Evolutionary conservation across 2,113 vertebrate genomes (phyloP).

Genomic region (Cyprinodon tularosa): DNA sequence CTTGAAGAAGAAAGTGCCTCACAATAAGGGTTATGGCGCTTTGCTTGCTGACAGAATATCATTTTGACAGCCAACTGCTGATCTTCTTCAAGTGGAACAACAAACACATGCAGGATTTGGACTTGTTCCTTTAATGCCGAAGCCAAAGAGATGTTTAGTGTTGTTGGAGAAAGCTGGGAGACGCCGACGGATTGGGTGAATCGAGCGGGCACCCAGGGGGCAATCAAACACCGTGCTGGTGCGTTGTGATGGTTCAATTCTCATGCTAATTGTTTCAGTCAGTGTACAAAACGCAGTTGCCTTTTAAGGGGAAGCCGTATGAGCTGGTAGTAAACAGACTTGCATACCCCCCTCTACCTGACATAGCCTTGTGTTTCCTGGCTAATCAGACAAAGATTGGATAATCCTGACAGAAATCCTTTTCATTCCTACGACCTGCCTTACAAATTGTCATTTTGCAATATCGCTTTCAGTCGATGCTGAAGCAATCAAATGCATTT

Average conservation of each 20-base stretch:
- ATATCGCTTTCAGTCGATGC: slow-evolving; percentile 65
- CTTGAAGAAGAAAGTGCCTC: slow-evolving; percentile 20
- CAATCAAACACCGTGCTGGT: slow-evolving; percentile 67
- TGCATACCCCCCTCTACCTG: slow-evolving; percentile 62
- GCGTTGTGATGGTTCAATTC: slow-evolving; percentile 80
- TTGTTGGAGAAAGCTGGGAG: slow-evolving; percentile 17
- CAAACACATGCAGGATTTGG: slow-evolving; percentile 34
- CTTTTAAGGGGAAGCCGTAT: slow-evolving; percentile 48
- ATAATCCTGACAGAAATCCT: slow-evolving; percentile 75
- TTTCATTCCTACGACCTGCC: slow-evolving; percentile 59
- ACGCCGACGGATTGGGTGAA: slow-evolving; percentile 45
- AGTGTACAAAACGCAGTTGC: slow-evolving; percentile 59
- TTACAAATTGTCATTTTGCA: slow-evolving; percentile 62
- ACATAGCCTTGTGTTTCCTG: slow-evolving; percentile 58
- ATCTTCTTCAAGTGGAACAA: slow-evolving; percentile 52
- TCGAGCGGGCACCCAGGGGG: slow-evolving; percentile 38
- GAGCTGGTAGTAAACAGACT: slow-evolving; percentile 38
- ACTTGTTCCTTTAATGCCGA: slow-evolving; percentile 54
- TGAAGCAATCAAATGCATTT: slow-evolving; percentile 70
- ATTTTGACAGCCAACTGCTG: slow-evolving; percentile 58
- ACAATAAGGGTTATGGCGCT: slow-evolving; percentile 34
- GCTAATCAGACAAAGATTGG: slow-evolving; percentile 70
- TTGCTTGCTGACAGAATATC: slow-evolving; percentile 42
- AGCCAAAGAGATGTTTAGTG: slow-evolving; percentile 43
- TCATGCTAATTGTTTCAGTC: slow-evolving; percentile 81